phyloP scores from a whole-genome alignment of 2,797 vertebrate genomes.

The Falco naumanni region DNA sequence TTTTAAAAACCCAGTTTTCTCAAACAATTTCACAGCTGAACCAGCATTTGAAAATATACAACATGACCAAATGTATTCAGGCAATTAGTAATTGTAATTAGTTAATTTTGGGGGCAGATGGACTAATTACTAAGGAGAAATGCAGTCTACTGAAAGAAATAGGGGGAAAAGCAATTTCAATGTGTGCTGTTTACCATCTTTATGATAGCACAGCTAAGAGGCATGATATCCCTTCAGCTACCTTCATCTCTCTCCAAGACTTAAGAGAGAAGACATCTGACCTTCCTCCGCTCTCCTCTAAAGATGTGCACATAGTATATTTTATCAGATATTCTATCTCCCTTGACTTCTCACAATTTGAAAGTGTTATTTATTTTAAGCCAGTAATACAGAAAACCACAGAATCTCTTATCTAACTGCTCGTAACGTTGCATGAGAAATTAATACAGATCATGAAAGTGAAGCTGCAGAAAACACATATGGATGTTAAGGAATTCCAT shows the following conservation, averaged over 20 bases:
- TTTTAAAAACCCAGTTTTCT: neutral
- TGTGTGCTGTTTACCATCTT: neutral
- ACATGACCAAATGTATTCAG: neutral
- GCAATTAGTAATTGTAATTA: constrained; percentile 15
- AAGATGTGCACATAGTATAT: neutral
- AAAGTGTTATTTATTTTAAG: constrained; percentile 11
- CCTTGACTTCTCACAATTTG: neutral
- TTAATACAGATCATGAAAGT: neutral
- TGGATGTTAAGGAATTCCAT: neutral
- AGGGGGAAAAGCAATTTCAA: neutral
- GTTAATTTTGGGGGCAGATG: neutral
- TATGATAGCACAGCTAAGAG: neutral
- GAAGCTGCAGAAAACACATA: neutral
- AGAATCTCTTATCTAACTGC: neutral
- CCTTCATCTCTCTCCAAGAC: neutral
- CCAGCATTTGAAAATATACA: neutral
- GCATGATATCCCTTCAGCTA: neutral
- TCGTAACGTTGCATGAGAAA: neutral
- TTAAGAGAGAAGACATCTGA: neutral
- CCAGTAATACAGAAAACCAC: neutral
- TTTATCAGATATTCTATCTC: neutral
- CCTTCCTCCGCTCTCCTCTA: neutral
- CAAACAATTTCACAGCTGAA: constrained; percentile 37
- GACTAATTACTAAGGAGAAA: constrained; percentile 3
- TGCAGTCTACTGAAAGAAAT: neutral